Percentiles rank a stretch among this genome's conserved stretches.
Evolutionary conservation across 2,113 vertebrate genomes (phyloP).

Genomic region (Crotophaga sulcirostris): DNA sequence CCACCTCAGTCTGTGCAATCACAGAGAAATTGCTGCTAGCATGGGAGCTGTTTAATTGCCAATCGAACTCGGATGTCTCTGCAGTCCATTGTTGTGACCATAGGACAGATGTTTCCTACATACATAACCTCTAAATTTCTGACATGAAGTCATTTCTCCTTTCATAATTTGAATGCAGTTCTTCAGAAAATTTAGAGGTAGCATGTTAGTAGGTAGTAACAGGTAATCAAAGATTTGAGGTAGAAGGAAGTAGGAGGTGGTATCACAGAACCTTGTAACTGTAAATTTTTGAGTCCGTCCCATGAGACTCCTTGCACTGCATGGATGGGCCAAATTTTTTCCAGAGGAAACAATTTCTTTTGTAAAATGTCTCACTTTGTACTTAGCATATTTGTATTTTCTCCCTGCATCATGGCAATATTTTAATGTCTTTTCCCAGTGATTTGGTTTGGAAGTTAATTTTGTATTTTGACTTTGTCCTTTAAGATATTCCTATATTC

Average conservation of each 20-base stretch:
- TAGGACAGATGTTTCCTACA: fast-evolving
- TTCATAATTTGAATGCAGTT: neutral
- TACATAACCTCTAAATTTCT: neutral
- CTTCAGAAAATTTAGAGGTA: neutral
- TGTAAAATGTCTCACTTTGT: neutral
- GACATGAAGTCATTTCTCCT: neutral
- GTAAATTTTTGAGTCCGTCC: neutral
- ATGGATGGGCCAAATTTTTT: neutral
- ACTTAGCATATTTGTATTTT: neutral
- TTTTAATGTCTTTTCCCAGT: neutral
- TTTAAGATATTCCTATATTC: neutral
- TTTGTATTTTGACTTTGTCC: neutral
- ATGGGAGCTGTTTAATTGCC: neutral
- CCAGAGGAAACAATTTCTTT: neutral
- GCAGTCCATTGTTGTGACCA: neutral
- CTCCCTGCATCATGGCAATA: neutral
- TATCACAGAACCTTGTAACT: neutral
- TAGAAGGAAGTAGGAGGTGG: neutral
- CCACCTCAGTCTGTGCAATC: neutral
- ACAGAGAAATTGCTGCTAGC: fast-evolving
- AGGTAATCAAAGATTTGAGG: neutral
- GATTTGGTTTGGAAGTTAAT: neutral
- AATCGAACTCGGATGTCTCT: fast-evolving
- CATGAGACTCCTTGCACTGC: neutral
- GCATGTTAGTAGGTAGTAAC: neutral